Base-by-base conservation (phyloP, 2,888 invertebrate genomes). In the Scaptomyza cyrtandrae region DNA sequence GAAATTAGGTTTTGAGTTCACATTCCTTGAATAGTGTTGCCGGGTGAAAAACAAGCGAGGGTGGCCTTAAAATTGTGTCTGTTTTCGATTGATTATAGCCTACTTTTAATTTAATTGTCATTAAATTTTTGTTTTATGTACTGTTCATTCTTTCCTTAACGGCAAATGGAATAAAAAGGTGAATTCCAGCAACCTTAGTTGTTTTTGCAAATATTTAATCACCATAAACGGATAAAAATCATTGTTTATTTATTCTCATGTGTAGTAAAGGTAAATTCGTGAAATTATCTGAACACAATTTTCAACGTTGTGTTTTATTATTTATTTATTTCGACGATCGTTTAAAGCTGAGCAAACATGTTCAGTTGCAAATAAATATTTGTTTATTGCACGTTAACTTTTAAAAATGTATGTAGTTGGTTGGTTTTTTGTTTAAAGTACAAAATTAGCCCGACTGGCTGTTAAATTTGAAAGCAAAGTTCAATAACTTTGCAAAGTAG, bases 391-490 rank as follows among this genome's bases (percentile, higher is more conserved):
- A 61, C 45, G 57, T 60, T 55, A 50, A 67, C 45, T 53, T 63
- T 27, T 7, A 29, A 50, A 16, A 9, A 13, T 33, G 13, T 48
- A 53, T 75, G 56, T 64, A 53, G 46, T 64, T 70, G 56, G 11
- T n/a, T 46, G 9, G n/a, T 11, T n/a, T 1, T 16, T 6, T 43
- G 6, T n/a, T 16, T 14, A 27, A 16, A 55, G 57, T 58, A 52
- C 43, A 50, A 63, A 71, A 61, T 71, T 45, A 66, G 59, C 64
- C 43, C 37, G 41, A n/a, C 46, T 37, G 27, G 49, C 56, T 55
- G 71, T 75, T 68, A 56, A 67, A 54, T 71, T 75, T 4, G 44
- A 55, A 75, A 64, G 58, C 49, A 75, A 68, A 76, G 76, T 73
- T 76, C 76, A 76, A 73, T 75, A 75, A 58, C 75, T 69, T 66